These are phyloP conservation scores for Apotomis capreana DNA, from an alignment of 2,888 invertebrate genomes.

Conservation along the genomic window DNA sequence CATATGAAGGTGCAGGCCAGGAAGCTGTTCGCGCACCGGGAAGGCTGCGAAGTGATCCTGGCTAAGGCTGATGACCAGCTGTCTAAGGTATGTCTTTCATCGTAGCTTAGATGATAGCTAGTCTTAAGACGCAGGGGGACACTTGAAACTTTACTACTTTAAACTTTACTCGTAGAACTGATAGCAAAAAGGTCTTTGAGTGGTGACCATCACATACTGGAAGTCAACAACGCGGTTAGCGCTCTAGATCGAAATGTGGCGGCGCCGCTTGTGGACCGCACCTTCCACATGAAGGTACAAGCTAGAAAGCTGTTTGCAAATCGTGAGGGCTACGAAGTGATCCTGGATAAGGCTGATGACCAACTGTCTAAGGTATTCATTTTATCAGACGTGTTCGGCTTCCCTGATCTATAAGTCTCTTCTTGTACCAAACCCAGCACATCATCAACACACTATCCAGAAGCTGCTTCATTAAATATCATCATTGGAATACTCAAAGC, in stretches of 20 bases:
- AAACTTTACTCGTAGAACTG: neutral
- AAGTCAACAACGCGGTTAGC: no score
- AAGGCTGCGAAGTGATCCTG: conserved; percentile 94
- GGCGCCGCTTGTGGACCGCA: conserved; percentile 67
- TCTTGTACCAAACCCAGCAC: no score
- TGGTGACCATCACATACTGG: no score
- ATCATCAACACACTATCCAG: no score
- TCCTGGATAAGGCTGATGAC: conserved; percentile 89
- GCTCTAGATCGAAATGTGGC: no score
- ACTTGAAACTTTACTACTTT: no score
- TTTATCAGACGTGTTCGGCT: no score
- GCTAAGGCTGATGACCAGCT: conserved; percentile 88
- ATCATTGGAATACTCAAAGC: no score
- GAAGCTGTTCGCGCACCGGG: conserved; percentile 95
- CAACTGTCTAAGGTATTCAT: conserved; percentile 78
- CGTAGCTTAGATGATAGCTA: no score
- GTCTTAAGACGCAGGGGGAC: neutral
- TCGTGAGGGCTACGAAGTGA: conserved; percentile 94
- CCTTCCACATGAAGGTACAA: conserved; percentile 95
- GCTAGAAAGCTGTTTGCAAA: conserved; percentile 95
- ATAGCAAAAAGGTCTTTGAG: neutral
- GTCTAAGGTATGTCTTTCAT: conserved; percentile 62
- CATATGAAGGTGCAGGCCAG: conserved; percentile 95
- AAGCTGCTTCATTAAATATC: no score
- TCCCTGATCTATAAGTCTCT: no score